Evolutionary conservation across 2,888 invertebrate species (phyloP), one percentile per base, ranked within the genome.

Genomic region (Phaonia tiefii): DNA sequence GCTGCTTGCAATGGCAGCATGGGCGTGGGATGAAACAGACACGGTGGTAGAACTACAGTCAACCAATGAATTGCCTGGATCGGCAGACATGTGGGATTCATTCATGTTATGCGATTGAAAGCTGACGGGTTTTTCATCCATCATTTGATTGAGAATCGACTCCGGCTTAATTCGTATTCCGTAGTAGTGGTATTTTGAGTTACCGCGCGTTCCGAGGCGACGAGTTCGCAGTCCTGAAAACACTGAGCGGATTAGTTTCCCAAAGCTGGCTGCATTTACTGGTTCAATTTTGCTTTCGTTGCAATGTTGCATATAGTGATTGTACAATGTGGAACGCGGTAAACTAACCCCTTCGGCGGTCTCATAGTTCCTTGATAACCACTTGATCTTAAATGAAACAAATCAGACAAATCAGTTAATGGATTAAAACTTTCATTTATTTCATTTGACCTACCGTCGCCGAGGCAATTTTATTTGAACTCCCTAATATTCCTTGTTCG

Each of bases 101-200:
- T 71, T 71, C 26, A 70, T 31, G 46, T 17, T 66, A 56, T 75
- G 4, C 0, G 63, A 65, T 49, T 80, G 83, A 2, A 70, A 46
- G 69, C 86, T 85, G 22, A 86, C 79, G 79, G 87, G 85, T 71
- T 91, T 91, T 86, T 92, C 92, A 82, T 92, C 92, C 84, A 93
- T 91, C 90, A 84, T 90, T 82, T 93, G 92, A 85, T 87, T 93
- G 82, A 97, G 90, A 8, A 94, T 92, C 1, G 97, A 97, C 75
- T 94, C 95, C 0, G 97, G 96, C 91, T 99, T 99, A 74, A 99
- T 96, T 42, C 99, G 93, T 85, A 99, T 99, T n/a, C 99, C 99
- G 92, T 99, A 99, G 92, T 99, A 99, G 92, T 99, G 99, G 91
- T 99, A 99, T 91, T 99, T 99, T 31, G 98, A 99, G 92, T 99